Evolutionary conservation across 92 coral and sea anemone species (phyloP), one percentile per base, ranked within the genome.

Genomic region (Parazoanthus swiftii): DNA sequence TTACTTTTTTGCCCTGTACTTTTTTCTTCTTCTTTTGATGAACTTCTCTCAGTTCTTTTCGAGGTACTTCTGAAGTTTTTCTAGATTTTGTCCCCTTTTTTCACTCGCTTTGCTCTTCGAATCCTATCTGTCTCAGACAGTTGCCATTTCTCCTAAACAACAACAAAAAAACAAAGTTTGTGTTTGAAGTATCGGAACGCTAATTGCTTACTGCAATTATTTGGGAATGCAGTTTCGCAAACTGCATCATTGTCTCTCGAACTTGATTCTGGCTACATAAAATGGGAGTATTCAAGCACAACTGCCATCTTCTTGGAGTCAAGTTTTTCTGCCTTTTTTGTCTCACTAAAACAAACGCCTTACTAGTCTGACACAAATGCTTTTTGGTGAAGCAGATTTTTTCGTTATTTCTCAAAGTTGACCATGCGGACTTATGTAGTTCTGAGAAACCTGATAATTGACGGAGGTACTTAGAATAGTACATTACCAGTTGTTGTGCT

Each of bases 21-120:
- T 42, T 81, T 81, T 51, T 59, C 74, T 59, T 81, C 74, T 63
- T n/a, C 51, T 59, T 20, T 6, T 35, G 48, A 54, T 80, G 6
- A 54, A 80, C 35, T 80, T 46, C 11, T 54, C 48, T 80, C 72
- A 33, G 85, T 80, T 14, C 26, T 80, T 80, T 39, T 80, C 48
- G 10, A 29, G 14, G 56, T 80, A 80, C 36, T 8, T 80, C 7
- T 33, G 26, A 29, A 80, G 11, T 26, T 79, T 26, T 56, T 20
- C 50, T 44, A 5, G 50, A 44, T 44, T 44, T 44, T 77, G 21
- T 42, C 50, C 15, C 35, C 6, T 44, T 44, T 25, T 77, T 43
- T 77, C 7, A 39, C 38, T 39, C 23, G 16, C 43, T 46, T 3
- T 79, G 39, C 68, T 25, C 18, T 48, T 48, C 8, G 67, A 48